A percentile compares a stretch with the other conserved stretches of the same genome.
Evolutionary conservation across 2,888 invertebrate genomes (phyloP).

Genomic region (Argynnis bischoffii): DNA sequence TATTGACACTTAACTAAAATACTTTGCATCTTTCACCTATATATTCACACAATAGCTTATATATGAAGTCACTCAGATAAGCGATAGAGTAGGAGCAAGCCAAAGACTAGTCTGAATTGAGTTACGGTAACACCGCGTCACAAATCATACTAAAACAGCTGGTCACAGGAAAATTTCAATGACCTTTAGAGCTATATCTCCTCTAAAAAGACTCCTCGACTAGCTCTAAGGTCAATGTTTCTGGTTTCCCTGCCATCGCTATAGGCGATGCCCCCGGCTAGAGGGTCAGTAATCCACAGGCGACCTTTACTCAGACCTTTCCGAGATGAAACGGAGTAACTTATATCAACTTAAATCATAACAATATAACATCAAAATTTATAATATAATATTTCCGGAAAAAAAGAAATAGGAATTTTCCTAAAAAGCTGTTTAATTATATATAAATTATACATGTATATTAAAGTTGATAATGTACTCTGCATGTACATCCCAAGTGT

Average conservation of each 20-base stretch:
- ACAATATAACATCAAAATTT: constrained; percentile 12
- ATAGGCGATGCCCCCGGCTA: constrained; percentile 84
- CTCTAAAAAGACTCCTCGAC: constrained; percentile 77
- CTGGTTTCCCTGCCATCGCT: constrained; percentile 86
- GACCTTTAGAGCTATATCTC: constrained; percentile 68
- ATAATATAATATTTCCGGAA: constrained; percentile 6
- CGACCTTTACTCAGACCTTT: constrained; percentile 90
- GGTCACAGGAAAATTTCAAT: constrained; percentile 85
- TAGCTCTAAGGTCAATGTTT: constrained; percentile 76
- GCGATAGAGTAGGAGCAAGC: constrained; percentile 72
- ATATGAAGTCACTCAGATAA: constrained; percentile 57
- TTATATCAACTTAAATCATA: constrained; percentile 16
- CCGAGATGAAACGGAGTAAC: constrained; percentile 82
- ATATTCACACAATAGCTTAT: background rate
- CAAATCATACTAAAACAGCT: constrained; percentile 88
- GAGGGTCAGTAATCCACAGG: constrained; percentile 70
- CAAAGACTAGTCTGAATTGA: constrained; percentile 93
- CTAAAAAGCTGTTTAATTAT: too few relatives aligned
- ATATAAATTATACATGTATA: background rate
- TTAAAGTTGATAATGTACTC: constrained; percentile 72
- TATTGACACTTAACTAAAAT: too few relatives aligned
- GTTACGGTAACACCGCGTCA: constrained; percentile 82
- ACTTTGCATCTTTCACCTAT: too few relatives aligned
- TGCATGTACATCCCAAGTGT: constrained; percentile 86
- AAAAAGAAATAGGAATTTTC: background rate